Evolutionary conservation across 2,888 invertebrate species (phyloP), one percentile per base, ranked within the genome.

Genomic region (Dendrolimus pini): DNA sequence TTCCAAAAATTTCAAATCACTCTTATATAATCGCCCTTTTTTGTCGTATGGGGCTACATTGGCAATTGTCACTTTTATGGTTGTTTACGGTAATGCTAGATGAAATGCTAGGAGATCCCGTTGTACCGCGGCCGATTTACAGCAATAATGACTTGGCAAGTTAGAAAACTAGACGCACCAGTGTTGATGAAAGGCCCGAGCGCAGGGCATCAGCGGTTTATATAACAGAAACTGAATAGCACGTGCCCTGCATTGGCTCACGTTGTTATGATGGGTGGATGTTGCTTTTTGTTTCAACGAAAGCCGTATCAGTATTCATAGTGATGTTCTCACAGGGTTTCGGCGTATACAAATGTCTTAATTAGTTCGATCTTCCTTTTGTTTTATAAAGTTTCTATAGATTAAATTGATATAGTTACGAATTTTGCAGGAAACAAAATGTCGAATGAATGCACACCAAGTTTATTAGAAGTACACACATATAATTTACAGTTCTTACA

Each of bases 181-280:
- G 69, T 73, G 75, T 64, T 72, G 77, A 84, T 78, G 84, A 86
- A 85, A 84, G 83, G 82, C 74, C 69, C 67, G 64, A 63, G 74
- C 71, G 69, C 71, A 70, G 47, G 47, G 69, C 68, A 69, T 68
- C 71, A 71, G 65, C 71, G 68, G 75, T 75, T 85, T 83, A 83
- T 80, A 77, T 82, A 85, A 84, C 74, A 47, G 66, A 66, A 62
- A 67, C 69, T 67, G 69, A 66, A 62, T 60, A 65, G 68, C 75
- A 71, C 74, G 76, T 71, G 75, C 69, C 68, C 63, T 60, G 61
- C 56, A 60, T 72, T 68, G 64, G 66, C 65, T 68, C 66, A 70
- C 60, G 67, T 63, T 64, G 60, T 66, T 65, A 65, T 61, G 60
- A 47, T 47, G 12, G 47, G 9, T 47, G 47, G 47, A 47, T 47